Percentiles rank a stretch among this genome's conserved stretches.
Conservation (phyloP, 2,113 vertebrate genomes). For the Sander lucioperca region DNA sequence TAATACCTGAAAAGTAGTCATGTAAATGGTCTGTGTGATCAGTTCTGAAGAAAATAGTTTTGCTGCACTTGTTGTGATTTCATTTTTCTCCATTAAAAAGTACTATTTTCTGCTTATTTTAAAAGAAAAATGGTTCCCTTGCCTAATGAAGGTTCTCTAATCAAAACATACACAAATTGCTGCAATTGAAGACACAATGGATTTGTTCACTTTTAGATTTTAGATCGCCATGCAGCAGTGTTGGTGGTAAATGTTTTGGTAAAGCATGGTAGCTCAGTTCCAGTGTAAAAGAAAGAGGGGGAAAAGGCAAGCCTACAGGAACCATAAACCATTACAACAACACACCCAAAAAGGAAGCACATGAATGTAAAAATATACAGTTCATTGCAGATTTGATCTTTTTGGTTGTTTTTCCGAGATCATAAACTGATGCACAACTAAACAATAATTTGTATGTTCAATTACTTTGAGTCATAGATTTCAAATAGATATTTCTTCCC, state of each 20-base stretch:
- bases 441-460: background rate
- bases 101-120: background rate
- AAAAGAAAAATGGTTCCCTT: background rate
- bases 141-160: background rate
- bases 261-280: too few species aligned
- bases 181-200: background rate
- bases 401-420: background rate
- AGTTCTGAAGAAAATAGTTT: background rate
- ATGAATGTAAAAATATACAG: too few species aligned
- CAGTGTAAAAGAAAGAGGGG: too few species aligned
- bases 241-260: too few species aligned
- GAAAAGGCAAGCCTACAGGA: too few species aligned
- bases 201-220: background rate
- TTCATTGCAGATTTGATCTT: background rate
- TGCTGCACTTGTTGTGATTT: background rate
- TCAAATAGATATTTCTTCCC: background rate
- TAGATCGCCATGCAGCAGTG: too few species aligned
- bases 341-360: too few species aligned
- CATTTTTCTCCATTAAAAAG: background rate
- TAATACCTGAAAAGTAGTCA: background rate
- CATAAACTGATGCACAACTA: too few species aligned
- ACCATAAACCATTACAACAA: too few species aligned
- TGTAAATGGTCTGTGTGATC: background rate
- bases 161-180: conserved; percentile 7
- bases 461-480: background rate